Evolutionary conservation across 2,113 vertebrate species (phyloP), one percentile per base, ranked within the genome.

Genomic region (Ibidorhyncha struthersii): DNA sequence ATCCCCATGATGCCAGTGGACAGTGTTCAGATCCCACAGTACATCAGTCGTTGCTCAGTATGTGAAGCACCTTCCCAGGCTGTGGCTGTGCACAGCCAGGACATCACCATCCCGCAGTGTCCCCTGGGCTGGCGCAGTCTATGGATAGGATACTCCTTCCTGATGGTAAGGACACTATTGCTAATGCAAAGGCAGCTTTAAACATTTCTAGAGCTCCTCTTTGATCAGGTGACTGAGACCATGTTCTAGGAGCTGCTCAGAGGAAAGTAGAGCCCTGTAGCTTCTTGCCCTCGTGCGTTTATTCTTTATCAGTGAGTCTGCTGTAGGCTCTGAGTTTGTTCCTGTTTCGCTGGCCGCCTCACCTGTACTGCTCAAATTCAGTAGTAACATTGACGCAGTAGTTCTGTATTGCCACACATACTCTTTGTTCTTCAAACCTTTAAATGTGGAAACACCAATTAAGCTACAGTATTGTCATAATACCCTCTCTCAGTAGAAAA

Each of bases 71-170:
- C 99, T 12, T 99, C 99, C 19, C 99, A 99, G 95, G 99, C 99
- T 0, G 98, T 99, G 71, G 99, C 99, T 0, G 98, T 99, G 92
- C 99, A 99, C 98, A 99, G 99, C 96, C 99, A 99, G 98, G 99
- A 99, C 66, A 82, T 98, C 94, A 99, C 92, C 94, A 99, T 99
- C 95, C 99, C 99, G 0, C 98, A 95, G 84, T 99, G 99, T 66
- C 99, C 99, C 4, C 80, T 93, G 0, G 99, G 99, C 23, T 99
- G 99, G 99, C 99, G 98, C 89, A 99, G 99, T 94, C 99, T 99
- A 6, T 99, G 99, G 99, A 99, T 99, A 9, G 99, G 99, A 59
- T 99, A 99, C 91, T 99, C 99, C 61, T 99, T 99, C 98, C 99
- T 99, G 41, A 99, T 99, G 99, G 99, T 99, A 96, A 97, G 98